Percentiles rank a stretch among this genome's conserved stretches.
phyloP scores from a whole-genome alignment of 2,888 invertebrate species.

The Polia nebulosa region DNA sequence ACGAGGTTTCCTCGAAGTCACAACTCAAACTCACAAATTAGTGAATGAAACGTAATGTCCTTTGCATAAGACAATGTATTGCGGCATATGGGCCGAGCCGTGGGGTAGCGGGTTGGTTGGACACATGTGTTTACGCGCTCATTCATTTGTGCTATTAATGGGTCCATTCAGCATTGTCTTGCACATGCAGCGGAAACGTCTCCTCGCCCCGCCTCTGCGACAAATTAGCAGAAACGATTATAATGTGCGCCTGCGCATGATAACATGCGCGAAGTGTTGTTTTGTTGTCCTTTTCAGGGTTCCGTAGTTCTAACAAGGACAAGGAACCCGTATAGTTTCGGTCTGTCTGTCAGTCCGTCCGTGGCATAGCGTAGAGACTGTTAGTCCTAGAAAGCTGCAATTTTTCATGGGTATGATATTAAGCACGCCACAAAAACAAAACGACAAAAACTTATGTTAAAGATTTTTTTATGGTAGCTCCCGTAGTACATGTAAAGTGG shows the following conservation, averaged over 20 bases:
- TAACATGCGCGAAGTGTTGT: conserved; percentile 58
- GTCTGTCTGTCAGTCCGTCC: too few relatives aligned
- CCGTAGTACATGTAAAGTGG: too few relatives aligned
- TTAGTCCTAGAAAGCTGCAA: too few relatives aligned
- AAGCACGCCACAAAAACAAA: too few relatives aligned
- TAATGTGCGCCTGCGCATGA: conserved; percentile 64
- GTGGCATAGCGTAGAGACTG: too few relatives aligned
- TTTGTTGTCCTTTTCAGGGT: conserved; percentile 56
- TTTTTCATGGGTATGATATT: too few relatives aligned
- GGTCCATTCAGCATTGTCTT: conserved; percentile 89
- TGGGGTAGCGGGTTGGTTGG: conserved; percentile 75
- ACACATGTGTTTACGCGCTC: conserved; percentile 88
- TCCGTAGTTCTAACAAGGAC: too few relatives aligned
- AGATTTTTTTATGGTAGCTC: too few relatives aligned
- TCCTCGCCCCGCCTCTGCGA: conserved; percentile 76
- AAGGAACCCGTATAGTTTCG: too few relatives aligned
- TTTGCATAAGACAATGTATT: conserved; percentile 88
- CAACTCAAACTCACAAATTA: conserved; percentile 74
- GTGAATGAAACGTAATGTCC: conserved; percentile 84
- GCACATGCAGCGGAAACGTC: conserved; percentile 89
- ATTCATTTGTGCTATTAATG: conserved; percentile 89
- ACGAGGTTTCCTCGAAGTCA: conserved; percentile 83
- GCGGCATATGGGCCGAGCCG: conserved; percentile 80
- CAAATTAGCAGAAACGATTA: conserved; percentile 85
- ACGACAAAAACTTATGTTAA: too few relatives aligned